phyloP scores from a whole-genome alignment of 2,888 invertebrate species.

The Cordilura impudica region DNA sequence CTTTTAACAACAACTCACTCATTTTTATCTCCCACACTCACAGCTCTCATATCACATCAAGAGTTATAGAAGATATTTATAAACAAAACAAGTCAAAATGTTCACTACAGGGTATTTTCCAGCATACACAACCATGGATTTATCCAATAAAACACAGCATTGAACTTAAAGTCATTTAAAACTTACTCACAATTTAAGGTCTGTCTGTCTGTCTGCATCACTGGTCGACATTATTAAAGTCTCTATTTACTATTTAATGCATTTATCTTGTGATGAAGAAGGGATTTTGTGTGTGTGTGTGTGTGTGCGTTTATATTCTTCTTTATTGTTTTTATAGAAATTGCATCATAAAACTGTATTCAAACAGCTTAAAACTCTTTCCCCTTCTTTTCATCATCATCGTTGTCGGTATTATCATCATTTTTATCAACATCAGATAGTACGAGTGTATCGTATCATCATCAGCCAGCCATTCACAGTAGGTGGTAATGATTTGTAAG shows the following conservation, averaged over 20 bases:
- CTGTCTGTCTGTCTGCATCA: not conserved
- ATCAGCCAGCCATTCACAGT: slow-evolving; percentile 27
- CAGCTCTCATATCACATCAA: not conserved
- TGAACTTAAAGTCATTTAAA: slow-evolving; percentile 18
- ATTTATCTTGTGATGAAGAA: not conserved
- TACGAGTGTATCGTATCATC: too few species aligned
- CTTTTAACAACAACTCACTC: not conserved
- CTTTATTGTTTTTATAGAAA: not conserved
- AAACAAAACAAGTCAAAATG: not conserved
- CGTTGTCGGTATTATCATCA: slow-evolving; percentile 3
- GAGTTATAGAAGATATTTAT: slow-evolving; percentile 6
- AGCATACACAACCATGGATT: not conserved
- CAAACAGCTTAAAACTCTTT: slow-evolving; percentile 21
- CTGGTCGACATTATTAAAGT: too few species aligned
- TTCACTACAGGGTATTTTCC: slow-evolving; percentile 16
- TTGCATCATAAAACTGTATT: not conserved
- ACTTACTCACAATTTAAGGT: not conserved
- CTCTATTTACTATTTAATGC: not conserved
- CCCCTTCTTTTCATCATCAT: not conserved
- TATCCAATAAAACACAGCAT: slow-evolving; percentile 29
- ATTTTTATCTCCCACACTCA: slow-evolving; percentile 25
- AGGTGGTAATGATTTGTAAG: slow-evolving; percentile 35
- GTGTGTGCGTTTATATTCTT: too few species aligned
- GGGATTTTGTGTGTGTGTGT: not conserved
- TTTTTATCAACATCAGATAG: slow-evolving; percentile 30